These are phyloP conservation scores for Phyto melanocephala DNA, from an alignment of 2,888 invertebrate genomes.

Conservation along the genomic window DNA sequence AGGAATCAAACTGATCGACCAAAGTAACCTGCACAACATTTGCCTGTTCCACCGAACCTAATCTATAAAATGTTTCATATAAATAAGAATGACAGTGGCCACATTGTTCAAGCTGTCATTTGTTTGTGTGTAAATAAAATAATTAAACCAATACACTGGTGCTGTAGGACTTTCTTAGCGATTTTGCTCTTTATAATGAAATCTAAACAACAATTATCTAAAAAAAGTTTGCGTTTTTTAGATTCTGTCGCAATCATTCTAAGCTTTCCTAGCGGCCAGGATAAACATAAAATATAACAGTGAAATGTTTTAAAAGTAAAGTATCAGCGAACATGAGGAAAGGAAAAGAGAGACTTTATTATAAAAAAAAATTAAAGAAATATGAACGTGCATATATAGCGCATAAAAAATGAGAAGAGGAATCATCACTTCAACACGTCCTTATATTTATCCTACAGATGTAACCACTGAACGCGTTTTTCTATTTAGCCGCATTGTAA, in stretches of 20 bases:
- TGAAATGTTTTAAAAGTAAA: conserved; percentile 50
- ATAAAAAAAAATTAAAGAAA: conserved; percentile 54
- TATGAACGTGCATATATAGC: not conserved
- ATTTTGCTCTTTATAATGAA: too few relatives aligned
- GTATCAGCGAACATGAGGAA: conserved; percentile 14
- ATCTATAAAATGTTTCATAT: too few relatives aligned
- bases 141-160: too few relatives aligned
- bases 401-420: conserved; percentile 31
- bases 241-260: not conserved
- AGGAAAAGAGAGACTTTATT: conserved; percentile 33
- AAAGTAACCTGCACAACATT: too few relatives aligned
- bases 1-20: too few relatives aligned
- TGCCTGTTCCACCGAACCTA: too few relatives aligned
- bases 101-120: too few relatives aligned
- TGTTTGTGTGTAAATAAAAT: too few relatives aligned
- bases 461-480: conserved; percentile 61
- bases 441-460: conserved; percentile 55
- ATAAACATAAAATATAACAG: conserved; percentile 46
- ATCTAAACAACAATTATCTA: too few relatives aligned
- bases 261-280: conserved; percentile 41
- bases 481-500: conserved; percentile 61
- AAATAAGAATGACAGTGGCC: too few relatives aligned
- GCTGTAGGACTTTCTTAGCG: too few relatives aligned
- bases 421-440: conserved; percentile 65
- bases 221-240: not conserved